Conservation (phyloP, 2,113 vertebrate genomes). For the Irena cyanogastra region DNA sequence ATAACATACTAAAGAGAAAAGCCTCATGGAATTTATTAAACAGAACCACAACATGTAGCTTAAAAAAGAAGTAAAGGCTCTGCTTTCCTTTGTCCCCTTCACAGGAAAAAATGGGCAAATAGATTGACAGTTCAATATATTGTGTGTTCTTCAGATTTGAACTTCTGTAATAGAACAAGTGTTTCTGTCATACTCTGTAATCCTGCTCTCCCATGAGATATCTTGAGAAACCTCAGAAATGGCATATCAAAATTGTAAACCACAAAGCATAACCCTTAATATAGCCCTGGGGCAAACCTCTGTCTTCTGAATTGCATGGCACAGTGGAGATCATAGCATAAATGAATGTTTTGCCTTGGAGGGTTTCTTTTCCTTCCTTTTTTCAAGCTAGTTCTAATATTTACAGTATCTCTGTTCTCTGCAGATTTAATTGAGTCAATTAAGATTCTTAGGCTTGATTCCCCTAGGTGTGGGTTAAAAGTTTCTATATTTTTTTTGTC, state of each 20-base stretch:
- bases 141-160: neutral
- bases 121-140: neutral
- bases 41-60: neutral
- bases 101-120: neutral
- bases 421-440: slow-evolving; percentile 58
- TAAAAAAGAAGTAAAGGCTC: neutral
- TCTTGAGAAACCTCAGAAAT: slow-evolving; percentile 44
- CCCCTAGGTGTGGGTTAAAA: slow-evolving; percentile 15
- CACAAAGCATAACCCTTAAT: slow-evolving; percentile 41
- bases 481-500: neutral
- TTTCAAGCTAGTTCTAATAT: slow-evolving; percentile 39
- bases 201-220: neutral
- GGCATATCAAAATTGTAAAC: slow-evolving; percentile 50
- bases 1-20: neutral
- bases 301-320: slow-evolving; percentile 38
- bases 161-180: neutral
- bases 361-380: neutral
- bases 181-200: neutral
- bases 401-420: slow-evolving; percentile 53
- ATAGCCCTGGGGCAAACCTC: slow-evolving; percentile 29
- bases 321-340: slow-evolving; percentile 1
- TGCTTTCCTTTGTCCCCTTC: neutral
- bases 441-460: slow-evolving; percentile 33
- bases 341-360: slow-evolving; percentile 36
- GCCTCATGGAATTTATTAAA: neutral